Base-by-base conservation (phyloP, 2,113 vertebrate genomes). In the Nipponia nippon region DNA sequence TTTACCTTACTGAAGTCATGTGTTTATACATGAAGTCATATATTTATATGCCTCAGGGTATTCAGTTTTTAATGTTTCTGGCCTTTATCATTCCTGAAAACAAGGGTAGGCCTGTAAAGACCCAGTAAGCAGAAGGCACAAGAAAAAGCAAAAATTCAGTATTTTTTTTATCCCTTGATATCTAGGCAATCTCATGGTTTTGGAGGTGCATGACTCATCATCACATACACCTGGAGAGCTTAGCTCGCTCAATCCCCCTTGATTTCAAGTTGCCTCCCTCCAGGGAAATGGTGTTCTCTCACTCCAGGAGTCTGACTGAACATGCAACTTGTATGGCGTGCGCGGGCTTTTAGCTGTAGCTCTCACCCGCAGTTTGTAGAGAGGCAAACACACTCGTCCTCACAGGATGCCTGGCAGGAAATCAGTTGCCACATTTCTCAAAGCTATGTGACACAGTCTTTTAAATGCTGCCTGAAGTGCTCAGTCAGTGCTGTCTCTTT, bases 261-360 rank as follows among this genome's bases (percentile, higher is more conserved):
- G 65, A 75, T 86, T 86, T 84, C 65, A 83, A 6, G 49, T 72
- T 75, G 27, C 46, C 38, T 83, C 3, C 69, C 44, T 78, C 26
- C 23, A 38, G 83, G 59, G 58, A 62, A 72, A 47, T 13, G 18
- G 15, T 75, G 36, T 52, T 66, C 7, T 52, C 53, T 72, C 38
- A 27, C 34, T 49, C 7, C 2, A 0, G 27, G 26, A 67, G 22
- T 40, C 81, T 59, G 67, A 65, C 38, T 61, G 82, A 89, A 73
- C 56, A 3, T n/a, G n/a, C 26, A 14, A 0, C 75, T 44, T 5
- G 3, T 40, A 67, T 1, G 3, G 13, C 2, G 1, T 47, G 42
- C 11, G 2, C 5, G 2, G 53, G 27, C 22, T 87, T 72, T 79
- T 29, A 44, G 50, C 44, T 61, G 21, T 38, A 44, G 38, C 17